Evolutionary conservation across 2,113 vertebrate species (phyloP).

Genomic region (Sander vitreus): DNA sequence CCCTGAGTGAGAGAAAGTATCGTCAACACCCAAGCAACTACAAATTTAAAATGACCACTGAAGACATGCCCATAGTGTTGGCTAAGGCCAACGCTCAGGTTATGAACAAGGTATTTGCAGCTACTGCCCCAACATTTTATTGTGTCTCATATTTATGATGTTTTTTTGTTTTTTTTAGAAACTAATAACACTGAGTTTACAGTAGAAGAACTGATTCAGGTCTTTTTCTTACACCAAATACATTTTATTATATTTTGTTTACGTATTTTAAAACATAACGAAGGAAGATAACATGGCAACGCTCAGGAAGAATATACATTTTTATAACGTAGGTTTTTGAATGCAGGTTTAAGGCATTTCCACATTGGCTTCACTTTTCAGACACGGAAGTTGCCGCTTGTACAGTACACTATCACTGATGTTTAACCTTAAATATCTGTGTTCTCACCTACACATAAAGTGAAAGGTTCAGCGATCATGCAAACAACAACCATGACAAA

Average conservation of each 20-base stretch:
- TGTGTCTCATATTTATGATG: too few relatives aligned
- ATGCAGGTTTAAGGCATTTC: too few relatives aligned
- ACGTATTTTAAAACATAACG: too few relatives aligned
- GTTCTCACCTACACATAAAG: background rate
- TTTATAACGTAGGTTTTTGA: background rate
- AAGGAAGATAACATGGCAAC: too few relatives aligned
- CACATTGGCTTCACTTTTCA: too few relatives aligned
- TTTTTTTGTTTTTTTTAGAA: too few relatives aligned
- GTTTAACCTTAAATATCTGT: background rate
- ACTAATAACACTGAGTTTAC: background rate
- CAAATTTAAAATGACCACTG: conserved; percentile 83
- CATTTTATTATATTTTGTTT: background rate
- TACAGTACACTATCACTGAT: background rate
- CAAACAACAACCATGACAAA: background rate
- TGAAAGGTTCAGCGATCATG: background rate
- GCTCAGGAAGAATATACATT: background rate
- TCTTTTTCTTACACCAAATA: background rate
- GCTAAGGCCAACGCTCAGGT: conserved; percentile 87
- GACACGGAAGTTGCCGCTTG: too few relatives aligned
- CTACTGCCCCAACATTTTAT: too few relatives aligned
- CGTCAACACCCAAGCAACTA: conserved; percentile 86
- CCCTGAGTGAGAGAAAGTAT: conserved; percentile 84
- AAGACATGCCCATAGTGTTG: conserved; percentile 85
- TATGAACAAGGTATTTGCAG: conserved; percentile 85
- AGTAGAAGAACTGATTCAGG: background rate